Conservation (phyloP, 2,113 vertebrate species). For the Pelusios castaneus region DNA sequence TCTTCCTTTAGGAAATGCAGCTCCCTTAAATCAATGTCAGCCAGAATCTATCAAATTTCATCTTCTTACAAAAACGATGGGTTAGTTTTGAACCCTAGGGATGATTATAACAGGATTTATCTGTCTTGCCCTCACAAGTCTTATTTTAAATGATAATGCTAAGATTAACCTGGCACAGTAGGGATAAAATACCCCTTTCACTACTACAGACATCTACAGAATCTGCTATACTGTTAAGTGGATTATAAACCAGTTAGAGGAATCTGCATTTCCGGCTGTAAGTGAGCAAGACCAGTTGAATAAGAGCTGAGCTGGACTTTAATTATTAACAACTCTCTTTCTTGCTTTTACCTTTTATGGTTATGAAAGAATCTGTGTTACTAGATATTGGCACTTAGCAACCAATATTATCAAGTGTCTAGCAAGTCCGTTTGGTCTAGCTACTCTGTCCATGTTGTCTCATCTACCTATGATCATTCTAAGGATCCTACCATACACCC, state of each 20-base stretch:
- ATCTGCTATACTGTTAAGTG: neutral
- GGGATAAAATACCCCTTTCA: neutral
- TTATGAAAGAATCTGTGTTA: neutral
- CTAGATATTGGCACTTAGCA: neutral
- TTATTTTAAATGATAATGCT: conserved; percentile 27
- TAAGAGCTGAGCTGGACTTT: neutral
- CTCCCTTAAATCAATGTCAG: neutral
- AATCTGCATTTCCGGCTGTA: neutral
- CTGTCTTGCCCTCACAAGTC: conserved; percentile 30
- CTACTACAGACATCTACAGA: neutral
- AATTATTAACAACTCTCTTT: neutral
- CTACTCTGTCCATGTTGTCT: neutral
- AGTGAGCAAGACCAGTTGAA: neutral
- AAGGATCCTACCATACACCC: neutral
- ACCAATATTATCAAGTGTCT: neutral
- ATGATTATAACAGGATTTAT: conserved; percentile 23
- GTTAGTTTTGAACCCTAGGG: neutral
- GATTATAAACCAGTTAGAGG: neutral
- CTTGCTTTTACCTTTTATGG: neutral
- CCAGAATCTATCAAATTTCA: neutral
- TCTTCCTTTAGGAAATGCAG: neutral
- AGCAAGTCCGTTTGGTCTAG: neutral
- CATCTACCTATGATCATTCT: neutral
- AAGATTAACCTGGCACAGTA: conserved; percentile 14
- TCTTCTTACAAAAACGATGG: neutral